phyloP scores from a whole-genome alignment of 2,888 invertebrate genomes.

The Ophioninae sp. region DNA sequence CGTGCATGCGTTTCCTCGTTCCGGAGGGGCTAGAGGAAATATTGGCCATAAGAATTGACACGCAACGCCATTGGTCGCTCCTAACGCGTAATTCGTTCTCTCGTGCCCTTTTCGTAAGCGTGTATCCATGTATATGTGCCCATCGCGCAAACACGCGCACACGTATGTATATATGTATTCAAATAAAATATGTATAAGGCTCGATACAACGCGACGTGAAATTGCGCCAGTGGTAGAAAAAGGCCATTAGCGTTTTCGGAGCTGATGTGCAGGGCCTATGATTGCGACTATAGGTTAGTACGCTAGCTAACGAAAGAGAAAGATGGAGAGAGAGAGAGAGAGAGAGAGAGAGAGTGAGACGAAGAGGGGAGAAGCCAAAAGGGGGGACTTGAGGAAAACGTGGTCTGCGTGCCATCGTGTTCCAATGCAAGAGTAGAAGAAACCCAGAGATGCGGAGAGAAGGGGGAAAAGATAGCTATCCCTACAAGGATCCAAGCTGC shows the following conservation, averaged over 20 bases:
- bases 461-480: slow-evolving; percentile 37
- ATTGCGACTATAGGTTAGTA: slow-evolving; percentile 47
- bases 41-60: slow-evolving; percentile 55
- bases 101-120: too few species aligned
- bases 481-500: slow-evolving; percentile 48
- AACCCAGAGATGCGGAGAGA: slow-evolving; percentile 14
- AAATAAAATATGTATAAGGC: slow-evolving; percentile 35
- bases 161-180: neutral
- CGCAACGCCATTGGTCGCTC: slow-evolving; percentile 58
- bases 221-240: slow-evolving; percentile 46
- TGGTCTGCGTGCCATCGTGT: slow-evolving; percentile 43
- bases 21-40: slow-evolving; percentile 40
- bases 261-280: slow-evolving; percentile 45
- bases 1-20: slow-evolving; percentile 31
- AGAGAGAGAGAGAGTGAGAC: slow-evolving; percentile 22
- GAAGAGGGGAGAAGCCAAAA: slow-evolving; percentile 14
- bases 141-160: too few species aligned
- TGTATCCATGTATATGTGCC: neutral
- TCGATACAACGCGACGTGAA: slow-evolving; percentile 13
- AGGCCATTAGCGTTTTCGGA: slow-evolving; percentile 54
- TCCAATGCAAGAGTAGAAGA: slow-evolving; percentile 30
- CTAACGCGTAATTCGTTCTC: slow-evolving; percentile 57
- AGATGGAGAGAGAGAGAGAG: slow-evolving; percentile 14
- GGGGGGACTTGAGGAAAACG: slow-evolving; percentile 12
- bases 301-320: slow-evolving; percentile 20